Base-by-base conservation (phyloP, 2,888 invertebrate genomes). In the Idaea biselata region DNA sequence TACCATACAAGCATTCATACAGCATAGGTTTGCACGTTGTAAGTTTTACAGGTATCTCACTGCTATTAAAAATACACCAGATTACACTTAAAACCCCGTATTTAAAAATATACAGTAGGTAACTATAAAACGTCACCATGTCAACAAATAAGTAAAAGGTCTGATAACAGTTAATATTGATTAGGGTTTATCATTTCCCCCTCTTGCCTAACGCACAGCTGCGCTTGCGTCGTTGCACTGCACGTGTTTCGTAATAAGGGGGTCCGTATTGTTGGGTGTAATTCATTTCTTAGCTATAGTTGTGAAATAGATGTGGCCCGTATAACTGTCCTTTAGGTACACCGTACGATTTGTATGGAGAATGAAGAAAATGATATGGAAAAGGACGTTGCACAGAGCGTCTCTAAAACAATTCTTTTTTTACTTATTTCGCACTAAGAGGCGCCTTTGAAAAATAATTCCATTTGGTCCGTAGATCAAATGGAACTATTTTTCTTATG, bases 161-260 rank as follows among this genome's bases (percentile, higher is more conserved):
- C 66, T 25, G 58, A 64, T 63, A 44, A 44, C 44, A 44, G 44
- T 44, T 44, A 44, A 44, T 44, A 44, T 44, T 44, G 44, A 58
- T 56, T 58, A 58, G 55, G 53, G 44, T 58, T 58, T 53, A 11
- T 54, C 59, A 62, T 60, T 60, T 58, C 53, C 59, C n/a, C 62
- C 66, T 60, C 57, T 76, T 76, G 71, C 73, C 55, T 63, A 71
- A 73, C 62, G 63, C 66, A 71, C 79, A 80, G 80, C 80, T 81
- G 81, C 73, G 72, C 71, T 25, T 1, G 64, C 64, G 68, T 63
- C 60, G 66, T 44, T 60, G 66, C 66, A 65, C 68, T 66, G 73
- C 67, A 71, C 69, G 70, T 69, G 71, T 75, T 77, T 72, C 76
- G 72, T 70, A 78, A 77, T 68, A 64, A 44, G 44, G 44, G 44